Conservation (phyloP, 2,113 vertebrate species). For the Nothocercus julius region DNA sequence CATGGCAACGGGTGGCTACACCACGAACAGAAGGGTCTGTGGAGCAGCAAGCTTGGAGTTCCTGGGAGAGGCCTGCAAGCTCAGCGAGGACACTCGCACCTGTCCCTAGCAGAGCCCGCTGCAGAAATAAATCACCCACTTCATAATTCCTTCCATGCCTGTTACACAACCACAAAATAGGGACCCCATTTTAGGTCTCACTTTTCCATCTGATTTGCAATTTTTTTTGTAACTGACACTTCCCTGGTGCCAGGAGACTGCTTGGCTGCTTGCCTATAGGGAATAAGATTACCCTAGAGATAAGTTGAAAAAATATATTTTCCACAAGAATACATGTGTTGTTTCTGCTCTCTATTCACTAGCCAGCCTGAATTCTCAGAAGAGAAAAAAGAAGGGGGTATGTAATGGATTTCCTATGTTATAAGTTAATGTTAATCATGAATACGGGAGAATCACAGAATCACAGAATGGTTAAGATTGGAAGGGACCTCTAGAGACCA, state of each 20-base stretch:
- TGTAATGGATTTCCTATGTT: not conserved
- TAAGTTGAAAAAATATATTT: not conserved
- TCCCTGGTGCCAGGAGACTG: not conserved
- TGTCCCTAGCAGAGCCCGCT: not conserved
- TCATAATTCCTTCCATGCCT: not conserved
- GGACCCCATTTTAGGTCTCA: not conserved
- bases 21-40: not conserved
- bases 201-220: not conserved
- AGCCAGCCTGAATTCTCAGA: not conserved
- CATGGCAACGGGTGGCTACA: not conserved
- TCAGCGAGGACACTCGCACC: not conserved
- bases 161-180: not conserved
- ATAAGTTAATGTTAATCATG: not conserved
- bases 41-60: not conserved
- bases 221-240: not conserved
- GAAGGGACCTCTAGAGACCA: too few species aligned
- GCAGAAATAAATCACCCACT: not conserved
- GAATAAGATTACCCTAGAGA: not conserved
- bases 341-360: not conserved
- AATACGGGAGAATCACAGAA: not conserved
- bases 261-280: not conserved
- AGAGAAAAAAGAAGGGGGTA: not conserved
- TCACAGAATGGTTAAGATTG: too few species aligned
- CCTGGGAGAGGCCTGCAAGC: not conserved
- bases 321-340: not conserved